Evolutionary conservation across 2,113 vertebrate genomes (phyloP).

Genomic region (Mesitornis unicolor): DNA sequence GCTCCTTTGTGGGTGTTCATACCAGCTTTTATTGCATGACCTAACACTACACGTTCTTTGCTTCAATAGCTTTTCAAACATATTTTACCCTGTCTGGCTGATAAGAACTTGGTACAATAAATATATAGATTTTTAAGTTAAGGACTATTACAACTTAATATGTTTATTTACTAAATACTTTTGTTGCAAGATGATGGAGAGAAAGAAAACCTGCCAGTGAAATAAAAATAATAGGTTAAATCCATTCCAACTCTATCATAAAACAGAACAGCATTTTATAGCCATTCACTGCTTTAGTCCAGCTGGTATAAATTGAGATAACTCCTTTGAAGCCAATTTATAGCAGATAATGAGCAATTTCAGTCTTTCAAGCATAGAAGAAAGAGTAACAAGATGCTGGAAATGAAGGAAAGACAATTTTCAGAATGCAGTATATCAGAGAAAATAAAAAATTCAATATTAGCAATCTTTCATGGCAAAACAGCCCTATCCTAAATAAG

Average conservation of each 20-base stretch:
- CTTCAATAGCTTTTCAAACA: not conserved
- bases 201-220: not conserved
- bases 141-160: not conserved
- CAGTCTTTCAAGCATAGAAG: slow-evolving; percentile 36
- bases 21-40: not conserved
- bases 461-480: not conserved
- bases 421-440: not conserved
- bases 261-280: slow-evolving; percentile 1
- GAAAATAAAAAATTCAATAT: not conserved
- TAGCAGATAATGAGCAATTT: slow-evolving; percentile 41
- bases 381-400: not conserved
- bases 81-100: not conserved
- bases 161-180: slow-evolving; percentile 11
- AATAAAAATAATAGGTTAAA: slow-evolving; percentile 13
- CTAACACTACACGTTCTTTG: not conserved
- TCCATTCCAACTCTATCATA: not conserved
- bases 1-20: not conserved
- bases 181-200: not conserved
- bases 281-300: not conserved
- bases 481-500: not conserved
- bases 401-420: not conserved
- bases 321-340: slow-evolving; percentile 14
- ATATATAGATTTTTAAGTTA: not conserved
- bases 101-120: not conserved
- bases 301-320: slow-evolving; percentile 32